phyloP scores from a whole-genome alignment of 2,888 invertebrate genomes.

The Oligia fasciuncula region DNA sequence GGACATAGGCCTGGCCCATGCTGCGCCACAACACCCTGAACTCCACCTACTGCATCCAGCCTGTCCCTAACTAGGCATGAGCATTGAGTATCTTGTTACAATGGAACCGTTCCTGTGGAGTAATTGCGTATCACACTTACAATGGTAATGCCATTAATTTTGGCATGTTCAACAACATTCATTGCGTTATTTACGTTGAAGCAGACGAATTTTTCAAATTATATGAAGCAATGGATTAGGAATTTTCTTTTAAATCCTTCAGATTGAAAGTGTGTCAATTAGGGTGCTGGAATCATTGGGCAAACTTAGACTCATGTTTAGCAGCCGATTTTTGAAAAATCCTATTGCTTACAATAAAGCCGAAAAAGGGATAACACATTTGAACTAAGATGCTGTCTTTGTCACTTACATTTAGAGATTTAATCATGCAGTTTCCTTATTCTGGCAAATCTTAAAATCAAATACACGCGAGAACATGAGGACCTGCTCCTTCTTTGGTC shows the following conservation, averaged over 20 bases:
- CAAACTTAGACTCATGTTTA: neutral
- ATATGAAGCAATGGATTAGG: too few relatives aligned
- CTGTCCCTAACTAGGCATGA: neutral
- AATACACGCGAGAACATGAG: neutral
- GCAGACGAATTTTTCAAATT: neutral
- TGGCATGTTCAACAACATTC: neutral
- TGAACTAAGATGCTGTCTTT: neutral
- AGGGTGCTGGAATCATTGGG: fast-evolving
- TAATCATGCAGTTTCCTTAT: neutral
- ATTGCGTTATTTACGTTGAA: neutral
- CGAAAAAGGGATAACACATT: neutral
- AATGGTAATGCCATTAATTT: neutral
- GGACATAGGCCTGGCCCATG: neutral
- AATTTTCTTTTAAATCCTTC: too few relatives aligned
- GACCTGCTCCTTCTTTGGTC: neutral
- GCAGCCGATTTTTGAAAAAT: neutral
- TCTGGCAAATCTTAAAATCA: neutral
- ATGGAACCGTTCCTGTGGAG: neutral
- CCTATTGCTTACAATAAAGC: too few relatives aligned
- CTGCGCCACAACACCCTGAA: neutral
- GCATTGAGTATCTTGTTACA: neutral
- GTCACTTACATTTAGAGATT: neutral
- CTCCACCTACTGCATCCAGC: neutral
- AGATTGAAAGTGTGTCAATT: neutral
- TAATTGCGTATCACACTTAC: neutral